These are phyloP conservation scores for Sebastes iracundus DNA, from an alignment of 2,797 vertebrate species.

Conservation along the genomic window DNA sequence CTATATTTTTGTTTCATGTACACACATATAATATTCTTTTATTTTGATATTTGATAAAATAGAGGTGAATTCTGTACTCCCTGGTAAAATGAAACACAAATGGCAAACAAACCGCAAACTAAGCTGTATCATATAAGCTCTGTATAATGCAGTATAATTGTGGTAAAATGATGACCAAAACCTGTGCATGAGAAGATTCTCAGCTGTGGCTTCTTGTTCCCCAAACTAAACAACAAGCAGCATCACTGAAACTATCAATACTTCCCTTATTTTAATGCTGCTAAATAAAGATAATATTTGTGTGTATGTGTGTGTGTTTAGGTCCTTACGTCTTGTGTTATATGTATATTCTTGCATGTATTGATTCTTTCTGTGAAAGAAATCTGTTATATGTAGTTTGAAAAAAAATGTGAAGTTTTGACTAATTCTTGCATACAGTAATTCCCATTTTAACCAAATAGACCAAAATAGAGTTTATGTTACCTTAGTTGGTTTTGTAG, in stretches of 20 bases:
- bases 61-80: conserved; percentile 33
- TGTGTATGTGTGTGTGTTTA: conserved; percentile 55
- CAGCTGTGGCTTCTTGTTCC: conserved; percentile 61
- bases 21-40: conserved; percentile 29
- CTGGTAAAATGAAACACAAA: conserved; percentile 20
- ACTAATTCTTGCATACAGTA: conserved; percentile 73
- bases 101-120: conserved; percentile 35
- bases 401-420: conserved; percentile 84
- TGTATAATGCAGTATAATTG: conserved; percentile 48
- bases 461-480: conserved; percentile 67
- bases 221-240: conserved; percentile 69
- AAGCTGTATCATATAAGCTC: conserved; percentile 57
- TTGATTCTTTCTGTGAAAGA: conserved; percentile 98
- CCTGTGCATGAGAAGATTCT: conserved; percentile 55
- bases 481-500: conserved; percentile 58
- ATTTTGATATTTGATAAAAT: conserved; percentile 36
- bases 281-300: conserved; percentile 83
- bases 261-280: conserved; percentile 85
- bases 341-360: conserved; percentile 73
- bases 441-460: conserved; percentile 76
- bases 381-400: conserved; percentile 84
- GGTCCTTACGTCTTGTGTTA: conserved; percentile 58
- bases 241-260: conserved; percentile 74
- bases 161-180: conserved; percentile 67
- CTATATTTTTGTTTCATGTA: conserved; percentile 40